phyloP scores from a whole-genome alignment of 2,888 invertebrate species.

The Laothoe populi region DNA sequence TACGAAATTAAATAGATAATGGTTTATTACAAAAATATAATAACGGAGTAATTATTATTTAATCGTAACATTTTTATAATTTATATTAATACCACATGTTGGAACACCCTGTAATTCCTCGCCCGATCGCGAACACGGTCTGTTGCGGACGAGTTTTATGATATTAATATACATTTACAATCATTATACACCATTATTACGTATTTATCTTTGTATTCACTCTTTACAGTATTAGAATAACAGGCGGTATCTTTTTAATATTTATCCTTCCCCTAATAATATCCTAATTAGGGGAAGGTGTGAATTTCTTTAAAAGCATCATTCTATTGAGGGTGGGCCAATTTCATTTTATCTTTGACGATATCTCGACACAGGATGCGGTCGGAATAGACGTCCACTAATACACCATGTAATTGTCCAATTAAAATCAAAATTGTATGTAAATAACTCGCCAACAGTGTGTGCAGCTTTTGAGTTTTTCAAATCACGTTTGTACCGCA shows the following conservation, averaged over 20 bases:
- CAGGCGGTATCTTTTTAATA: conserved; percentile 62
- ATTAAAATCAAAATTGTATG: conserved; percentile 79
- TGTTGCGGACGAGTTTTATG: conserved; percentile 27
- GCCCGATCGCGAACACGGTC: conserved; percentile 26
- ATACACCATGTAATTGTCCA: conserved; percentile 80
- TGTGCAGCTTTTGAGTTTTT: conserved; percentile 33
- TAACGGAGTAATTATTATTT: neutral
- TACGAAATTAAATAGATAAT: neutral
- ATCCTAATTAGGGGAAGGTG: conserved; percentile 80
- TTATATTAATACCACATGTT: conserved; percentile 16
- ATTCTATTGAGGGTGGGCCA: conserved; percentile 74
- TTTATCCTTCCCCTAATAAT: conserved; percentile 75
- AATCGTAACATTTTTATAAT: neutral
- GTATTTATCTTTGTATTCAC: conserved; percentile 66
- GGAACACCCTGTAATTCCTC: conserved; percentile 8
- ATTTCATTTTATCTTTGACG: conserved; percentile 63
- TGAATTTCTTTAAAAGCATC: conserved; percentile 76
- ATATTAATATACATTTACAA: conserved; percentile 28
- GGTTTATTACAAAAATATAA: neutral
- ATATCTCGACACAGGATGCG: conserved; percentile 75
- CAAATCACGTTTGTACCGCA: conserved; percentile 37
- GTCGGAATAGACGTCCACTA: conserved; percentile 67
- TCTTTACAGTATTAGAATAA: conserved; percentile 51
- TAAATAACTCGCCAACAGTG: conserved; percentile 55
- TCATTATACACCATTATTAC: conserved; percentile 61